Conservation (phyloP, 1,140 invertebrate species). For the Drosophila fuyamai region DNA sequence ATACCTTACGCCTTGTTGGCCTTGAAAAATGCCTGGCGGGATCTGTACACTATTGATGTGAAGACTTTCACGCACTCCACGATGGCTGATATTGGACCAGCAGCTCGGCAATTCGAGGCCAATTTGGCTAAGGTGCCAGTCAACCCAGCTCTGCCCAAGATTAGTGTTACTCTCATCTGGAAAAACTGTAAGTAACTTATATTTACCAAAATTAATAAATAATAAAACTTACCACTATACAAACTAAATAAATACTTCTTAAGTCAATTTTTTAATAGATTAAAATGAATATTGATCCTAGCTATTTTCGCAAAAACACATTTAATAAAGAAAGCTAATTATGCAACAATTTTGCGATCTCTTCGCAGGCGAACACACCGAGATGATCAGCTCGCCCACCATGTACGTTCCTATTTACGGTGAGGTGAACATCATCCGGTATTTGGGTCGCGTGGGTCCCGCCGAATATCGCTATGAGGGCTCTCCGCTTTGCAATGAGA, state of each 20-base stretch:
- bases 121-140: constrained; percentile 62
- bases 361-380: constrained; percentile 75
- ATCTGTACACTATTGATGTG: constrained; percentile 75
- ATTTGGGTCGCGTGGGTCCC: constrained; percentile 80
- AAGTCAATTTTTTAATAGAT: no score
- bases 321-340: no score
- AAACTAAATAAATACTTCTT: no score
- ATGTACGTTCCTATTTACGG: constrained; percentile 84
- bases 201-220: background rate
- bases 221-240: no score
- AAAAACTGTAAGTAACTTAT: constrained; percentile 72
- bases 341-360: background rate
- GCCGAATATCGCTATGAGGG: constrained; percentile 75
- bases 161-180: constrained; percentile 81
- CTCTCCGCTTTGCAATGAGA: constrained; percentile 75
- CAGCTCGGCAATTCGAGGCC: constrained; percentile 70
- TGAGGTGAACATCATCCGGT: constrained; percentile 82
- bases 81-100: constrained; percentile 74
- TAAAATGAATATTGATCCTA: no score
- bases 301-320: no score
- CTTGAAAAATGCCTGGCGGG: constrained; percentile 78
- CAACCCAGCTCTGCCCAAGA: constrained; percentile 60
- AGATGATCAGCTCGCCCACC: constrained; percentile 83
- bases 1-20: constrained; percentile 82
- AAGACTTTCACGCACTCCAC: constrained; percentile 82